These are phyloP conservation scores for Syrmaticus mikado DNA, from an alignment of 2,113 vertebrate genomes.

Conservation along the genomic window DNA sequence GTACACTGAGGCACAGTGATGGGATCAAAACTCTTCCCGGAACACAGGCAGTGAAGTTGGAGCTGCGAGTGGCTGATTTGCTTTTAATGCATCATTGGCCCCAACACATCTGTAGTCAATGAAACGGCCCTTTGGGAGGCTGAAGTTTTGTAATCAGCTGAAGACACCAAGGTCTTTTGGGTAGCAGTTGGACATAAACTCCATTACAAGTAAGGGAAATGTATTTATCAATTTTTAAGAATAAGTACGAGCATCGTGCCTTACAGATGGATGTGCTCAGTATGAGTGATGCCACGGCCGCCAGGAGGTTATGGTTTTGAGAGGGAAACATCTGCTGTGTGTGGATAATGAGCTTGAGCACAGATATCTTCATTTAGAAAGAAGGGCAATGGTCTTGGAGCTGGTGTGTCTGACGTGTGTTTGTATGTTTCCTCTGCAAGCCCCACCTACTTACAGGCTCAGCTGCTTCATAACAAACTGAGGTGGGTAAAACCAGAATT, in stretches of 20 bases:
- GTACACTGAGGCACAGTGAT: neutral
- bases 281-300: neutral
- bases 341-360: neutral
- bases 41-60: neutral
- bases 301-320: neutral
- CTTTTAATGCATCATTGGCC: neutral
- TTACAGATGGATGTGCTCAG: neutral
- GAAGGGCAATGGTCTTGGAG: neutral
- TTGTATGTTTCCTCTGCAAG: neutral
- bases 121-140: neutral
- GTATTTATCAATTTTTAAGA: neutral
- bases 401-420: neutral
- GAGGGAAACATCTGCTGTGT: neutral
- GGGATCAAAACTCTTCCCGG: neutral
- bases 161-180: neutral
- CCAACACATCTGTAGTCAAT: neutral
- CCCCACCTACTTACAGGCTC: conserved; percentile 29
- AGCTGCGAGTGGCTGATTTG: neutral
- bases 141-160: neutral
- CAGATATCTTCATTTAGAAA: neutral
- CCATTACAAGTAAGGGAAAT: neutral
- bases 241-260: neutral
- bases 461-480: neutral
- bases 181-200: neutral
- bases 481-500: conserved; percentile 43